Evolutionary conservation across 2,113 vertebrate species (phyloP), one percentile per base, ranked within the genome.

Genomic region (Callithrix jacchus): DNA sequence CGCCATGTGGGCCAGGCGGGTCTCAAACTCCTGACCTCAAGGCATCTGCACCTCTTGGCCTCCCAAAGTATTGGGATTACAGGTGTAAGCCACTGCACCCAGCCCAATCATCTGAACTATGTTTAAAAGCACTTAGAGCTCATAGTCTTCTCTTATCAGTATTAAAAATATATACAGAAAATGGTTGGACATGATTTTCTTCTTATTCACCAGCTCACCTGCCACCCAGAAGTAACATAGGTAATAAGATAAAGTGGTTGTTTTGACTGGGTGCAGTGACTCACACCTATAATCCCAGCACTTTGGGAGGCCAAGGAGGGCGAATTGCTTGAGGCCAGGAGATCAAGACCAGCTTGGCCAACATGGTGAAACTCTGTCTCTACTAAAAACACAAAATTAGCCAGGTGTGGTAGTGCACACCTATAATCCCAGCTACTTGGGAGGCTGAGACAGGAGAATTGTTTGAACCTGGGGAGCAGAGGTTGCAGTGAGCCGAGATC

Each of bases 141-240:
- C 35, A 93, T 13, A 23, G 73, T 71, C 7, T 88, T 88, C 49
- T 77, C 47, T 66, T 93, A 73, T 18, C 52, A 89, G 52, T 23
- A 84, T 61, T 84, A 89, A 18, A 95, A 91, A 95, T 66, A 95
- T 93, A 74, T 52, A 56, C 8, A 71, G 27, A 94, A 92, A 61
- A 77, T 58, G 14, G 58, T 64, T 23, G 70, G 35, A 37, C 10
- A 64, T 66, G 74, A 81, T 68, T 96, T 86, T 93, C 68, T 54
- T 88, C 42, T 82, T 84, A 87, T 13, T 92, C 4, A 70, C 74
- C 47, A 94, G 49, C 45, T 95, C 35, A 81, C 25, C 35, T n/a
- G 49, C 23, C 61, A 80, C 11, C 32, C 5, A 80, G n/a, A 84
- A 83, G 45, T 82, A 77, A 86, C 12, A 21, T 49, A 83, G 35